Conservation (phyloP, 2,888 invertebrate species). For the Polylopha cassiicola region DNA sequence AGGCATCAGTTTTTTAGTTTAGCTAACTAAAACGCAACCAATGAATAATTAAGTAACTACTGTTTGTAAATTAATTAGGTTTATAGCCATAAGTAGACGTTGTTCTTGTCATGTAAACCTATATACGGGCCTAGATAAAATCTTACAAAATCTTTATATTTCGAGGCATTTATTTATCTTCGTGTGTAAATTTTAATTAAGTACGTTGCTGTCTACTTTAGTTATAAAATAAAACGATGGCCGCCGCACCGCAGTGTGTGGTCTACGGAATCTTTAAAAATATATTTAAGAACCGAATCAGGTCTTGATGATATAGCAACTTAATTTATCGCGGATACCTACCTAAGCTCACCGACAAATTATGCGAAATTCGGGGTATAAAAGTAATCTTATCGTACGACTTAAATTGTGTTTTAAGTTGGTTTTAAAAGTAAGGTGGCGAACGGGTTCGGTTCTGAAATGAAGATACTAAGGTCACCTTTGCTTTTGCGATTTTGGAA, state of each 20-base stretch:
- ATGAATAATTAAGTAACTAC: too few species aligned
- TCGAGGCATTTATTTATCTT: too few species aligned
- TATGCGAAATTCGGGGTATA: not conserved
- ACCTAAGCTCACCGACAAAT: not conserved
- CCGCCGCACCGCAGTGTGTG: constrained; percentile 35
- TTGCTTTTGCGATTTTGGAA: too few species aligned
- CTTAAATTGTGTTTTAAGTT: constrained; percentile 5
- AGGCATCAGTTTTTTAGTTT: too few species aligned
- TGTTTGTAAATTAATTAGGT: too few species aligned
- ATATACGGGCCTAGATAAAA: too few species aligned
- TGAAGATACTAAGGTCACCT: constrained; percentile 6
- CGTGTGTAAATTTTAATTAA: too few species aligned
- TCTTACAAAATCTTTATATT: too few species aligned
- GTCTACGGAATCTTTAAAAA: constrained; percentile 31
- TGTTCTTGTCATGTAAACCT: too few species aligned
- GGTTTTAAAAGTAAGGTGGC: not conserved
- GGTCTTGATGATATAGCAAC: constrained; percentile 30
- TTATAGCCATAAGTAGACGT: too few species aligned
- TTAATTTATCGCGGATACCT: constrained; percentile 34
- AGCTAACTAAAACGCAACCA: too few species aligned
- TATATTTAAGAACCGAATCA: constrained; percentile 23
- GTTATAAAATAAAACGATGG: constrained; percentile 21
- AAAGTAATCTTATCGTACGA: constrained; percentile 6
- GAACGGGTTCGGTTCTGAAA: not conserved
- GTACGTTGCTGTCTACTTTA: constrained; percentile 21